Evolutionary conservation across 2,888 invertebrate genomes (phyloP).

Genomic region (Acronicta psi): DNA sequence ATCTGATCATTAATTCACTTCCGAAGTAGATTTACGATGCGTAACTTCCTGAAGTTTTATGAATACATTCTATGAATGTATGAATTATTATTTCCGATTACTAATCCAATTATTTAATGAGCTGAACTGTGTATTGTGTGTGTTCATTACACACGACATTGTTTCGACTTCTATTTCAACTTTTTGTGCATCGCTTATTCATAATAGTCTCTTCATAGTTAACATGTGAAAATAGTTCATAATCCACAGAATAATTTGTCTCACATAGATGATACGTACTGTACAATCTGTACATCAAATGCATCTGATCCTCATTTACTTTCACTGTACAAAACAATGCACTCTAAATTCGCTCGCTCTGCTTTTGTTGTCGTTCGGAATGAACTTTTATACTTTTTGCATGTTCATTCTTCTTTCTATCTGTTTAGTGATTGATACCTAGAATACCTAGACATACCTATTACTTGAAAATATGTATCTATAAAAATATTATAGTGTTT

Average conservation of each 20-base stretch:
- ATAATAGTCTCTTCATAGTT: conserved; percentile 35
- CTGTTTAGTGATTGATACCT: conserved; percentile 5
- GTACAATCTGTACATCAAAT: conserved; percentile 27
- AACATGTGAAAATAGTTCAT: conserved; percentile 27
- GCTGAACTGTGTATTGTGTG: conserved; percentile 8
- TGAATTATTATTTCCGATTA: conserved; percentile 48
- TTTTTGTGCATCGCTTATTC: conserved; percentile 41
- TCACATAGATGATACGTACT: conserved; percentile 10
- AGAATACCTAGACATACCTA: conserved; percentile 14
- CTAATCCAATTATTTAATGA: conserved; percentile 19
- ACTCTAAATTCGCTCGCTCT: conserved; percentile 64
- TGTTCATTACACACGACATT: conserved; percentile 4
- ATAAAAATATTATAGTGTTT: conserved; percentile 51
- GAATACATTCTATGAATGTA: conserved; percentile 44
- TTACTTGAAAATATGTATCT: conserved; percentile 30
- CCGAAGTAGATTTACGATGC: conserved; percentile 40
- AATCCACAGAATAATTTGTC: conserved; percentile 8
- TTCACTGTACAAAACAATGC: conserved; percentile 43
- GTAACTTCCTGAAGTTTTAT: conserved; percentile 44
- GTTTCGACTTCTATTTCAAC: conserved; percentile 11
- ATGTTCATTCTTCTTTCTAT: conserved; percentile 60
- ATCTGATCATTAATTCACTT: conserved; percentile 28
- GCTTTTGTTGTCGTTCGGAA: conserved; percentile 77
- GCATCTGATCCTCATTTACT: conserved; percentile 22
- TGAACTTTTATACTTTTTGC: conserved; percentile 62